Evolutionary conservation across 2,797 vertebrate genomes (phyloP).

Genomic region (Falco concolor): DNA sequence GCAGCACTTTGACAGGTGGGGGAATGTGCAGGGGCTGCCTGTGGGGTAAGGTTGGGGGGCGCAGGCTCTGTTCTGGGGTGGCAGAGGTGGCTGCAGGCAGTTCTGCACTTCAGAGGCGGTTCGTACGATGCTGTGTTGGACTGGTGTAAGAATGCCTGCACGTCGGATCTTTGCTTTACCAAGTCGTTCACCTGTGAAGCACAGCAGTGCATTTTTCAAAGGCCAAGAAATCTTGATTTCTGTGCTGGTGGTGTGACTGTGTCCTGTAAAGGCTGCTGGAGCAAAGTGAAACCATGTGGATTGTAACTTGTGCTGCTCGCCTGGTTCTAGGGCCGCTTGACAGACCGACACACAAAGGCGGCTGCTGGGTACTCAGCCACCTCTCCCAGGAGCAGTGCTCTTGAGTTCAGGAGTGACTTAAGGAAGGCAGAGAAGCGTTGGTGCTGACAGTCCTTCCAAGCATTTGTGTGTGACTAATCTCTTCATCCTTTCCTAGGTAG

Average conservation of each 20-base stretch:
- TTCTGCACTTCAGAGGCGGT: background rate
- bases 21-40: background rate
- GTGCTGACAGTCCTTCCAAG: background rate
- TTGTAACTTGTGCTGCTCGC: background rate
- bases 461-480: background rate
- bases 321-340: background rate
- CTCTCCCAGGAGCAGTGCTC: background rate
- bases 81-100: background rate
- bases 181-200: background rate
- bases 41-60: background rate
- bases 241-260: background rate
- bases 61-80: background rate
- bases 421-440: background rate
- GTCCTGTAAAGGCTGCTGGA: background rate
- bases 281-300: background rate
- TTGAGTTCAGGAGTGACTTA: background rate
- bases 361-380: background rate
- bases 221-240: background rate
- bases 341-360: background rate
- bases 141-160: background rate
- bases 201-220: background rate
- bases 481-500: background rate
- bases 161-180: background rate
- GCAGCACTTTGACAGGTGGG: background rate
- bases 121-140: background rate